These are phyloP conservation scores for Synodontis membranacea DNA, from an alignment of 2,113 vertebrate genomes.

Conservation along the genomic window DNA sequence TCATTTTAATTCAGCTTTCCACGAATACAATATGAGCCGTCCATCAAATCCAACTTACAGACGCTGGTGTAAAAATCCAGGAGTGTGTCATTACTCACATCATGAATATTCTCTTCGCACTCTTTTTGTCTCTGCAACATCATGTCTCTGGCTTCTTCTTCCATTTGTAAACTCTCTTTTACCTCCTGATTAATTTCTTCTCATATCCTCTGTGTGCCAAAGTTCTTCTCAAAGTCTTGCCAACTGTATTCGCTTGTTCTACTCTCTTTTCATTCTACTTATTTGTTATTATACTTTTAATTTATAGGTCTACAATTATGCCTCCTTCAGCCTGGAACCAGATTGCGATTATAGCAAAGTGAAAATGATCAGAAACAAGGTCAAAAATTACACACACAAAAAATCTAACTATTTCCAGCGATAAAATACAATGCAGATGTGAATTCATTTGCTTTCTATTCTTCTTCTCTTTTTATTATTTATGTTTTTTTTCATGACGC, in stretches of 20 bases:
- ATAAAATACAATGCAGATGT: not conserved
- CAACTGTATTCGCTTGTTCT: not conserved
- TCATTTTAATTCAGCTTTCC: not conserved
- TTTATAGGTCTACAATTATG: not conserved
- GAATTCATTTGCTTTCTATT: not conserved
- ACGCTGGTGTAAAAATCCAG: slow-evolving; percentile 43
- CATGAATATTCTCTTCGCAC: not conserved
- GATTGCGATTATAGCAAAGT: too few relatives aligned
- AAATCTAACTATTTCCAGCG: not conserved
- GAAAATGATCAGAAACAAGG: not conserved
- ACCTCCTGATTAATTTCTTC: not conserved
- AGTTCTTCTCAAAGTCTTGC: not conserved
- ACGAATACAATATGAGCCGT: not conserved
- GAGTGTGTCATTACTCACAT: not conserved
- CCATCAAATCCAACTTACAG: slow-evolving; percentile 41
- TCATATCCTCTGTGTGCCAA: not conserved
- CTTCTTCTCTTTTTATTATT: not conserved
- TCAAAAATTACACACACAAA: not conserved
- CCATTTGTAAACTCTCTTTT: not conserved
- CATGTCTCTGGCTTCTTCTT: not conserved
- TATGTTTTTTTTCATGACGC: not conserved
- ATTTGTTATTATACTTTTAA: not conserved
- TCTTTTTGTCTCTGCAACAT: slow-evolving; percentile 6
- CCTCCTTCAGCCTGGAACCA: not conserved
- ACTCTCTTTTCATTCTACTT: not conserved